Evolutionary conservation across 2,113 vertebrate genomes (phyloP), one percentile per base, ranked within the genome.

Genomic region (Microcebus ravelobensis): DNA sequence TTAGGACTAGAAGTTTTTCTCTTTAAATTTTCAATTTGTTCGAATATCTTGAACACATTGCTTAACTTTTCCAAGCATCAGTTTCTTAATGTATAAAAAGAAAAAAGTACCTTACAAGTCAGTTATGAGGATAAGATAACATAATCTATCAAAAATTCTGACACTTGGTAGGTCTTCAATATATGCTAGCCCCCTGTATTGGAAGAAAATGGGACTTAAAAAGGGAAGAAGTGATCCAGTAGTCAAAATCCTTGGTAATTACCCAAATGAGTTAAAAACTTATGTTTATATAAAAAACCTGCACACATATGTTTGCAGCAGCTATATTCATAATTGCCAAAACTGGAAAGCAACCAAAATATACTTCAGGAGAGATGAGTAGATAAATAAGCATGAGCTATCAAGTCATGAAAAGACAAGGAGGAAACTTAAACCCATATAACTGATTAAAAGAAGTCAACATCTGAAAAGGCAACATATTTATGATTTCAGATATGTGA

Each of bases 21-120:
- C n/a, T 25, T 74, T 80, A 74, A 91, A 59, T 88, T 18, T 91
- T 94, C 45, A 88, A 8, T 57, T 93, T 95, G 29, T 76, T 95
- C 36, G 65, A 73, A 82, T 91, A 25, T 79, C 68, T 86, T 25
- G 13, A 63, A 15, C 23, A 92, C 82, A 88, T 27, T 91, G 52
- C 7, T 91, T 55, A 74, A 29, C n/a, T 83, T 79, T 83, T 65
- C 73, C 42, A 76, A 87, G 50, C 52, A 85, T 45, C 50, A 13
- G 14, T 70, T 83, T 77, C 25, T 91, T 73, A 25, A 20, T 68
- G 17, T 86, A 42, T 82, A 85, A 80, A 90, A 96, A 10, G 36
- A 82, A 42, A 59, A 23, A 55, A 31, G n/a, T 63, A 55, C 6
- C 23, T n/a, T 73, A 12, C 27, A 57, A 76, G 17, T 13, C 23